These are phyloP conservation scores for Hypomesus transpacificus DNA, from an alignment of 2,113 vertebrate genomes.

Conservation along the genomic window DNA sequence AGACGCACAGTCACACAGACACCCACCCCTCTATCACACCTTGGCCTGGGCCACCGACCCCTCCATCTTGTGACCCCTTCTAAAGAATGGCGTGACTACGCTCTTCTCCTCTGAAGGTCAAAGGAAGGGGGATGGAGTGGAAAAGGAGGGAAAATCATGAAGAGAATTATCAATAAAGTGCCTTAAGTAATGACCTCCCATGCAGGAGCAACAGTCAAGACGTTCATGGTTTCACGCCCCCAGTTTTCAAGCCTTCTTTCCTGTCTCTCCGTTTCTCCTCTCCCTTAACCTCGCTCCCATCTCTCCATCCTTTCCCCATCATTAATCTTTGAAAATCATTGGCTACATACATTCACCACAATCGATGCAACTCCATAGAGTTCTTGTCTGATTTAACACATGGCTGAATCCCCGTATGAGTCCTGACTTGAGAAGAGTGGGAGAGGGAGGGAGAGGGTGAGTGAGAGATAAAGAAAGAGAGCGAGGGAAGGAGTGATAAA, in stretches of 20 bases:
- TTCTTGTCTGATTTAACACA: constrained; percentile 72
- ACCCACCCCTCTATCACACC: neutral
- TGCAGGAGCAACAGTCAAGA: constrained; percentile 42
- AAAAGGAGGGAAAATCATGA: constrained; percentile 51
- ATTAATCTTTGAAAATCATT: constrained; percentile 71
- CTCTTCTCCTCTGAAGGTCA: constrained; percentile 47
- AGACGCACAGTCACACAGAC: neutral
- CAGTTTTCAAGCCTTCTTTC: constrained; percentile 20
- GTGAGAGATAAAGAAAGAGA: neutral
- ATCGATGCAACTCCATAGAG: constrained; percentile 69
- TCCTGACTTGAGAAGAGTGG: constrained; percentile 48
- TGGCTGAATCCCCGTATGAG: constrained; percentile 62
- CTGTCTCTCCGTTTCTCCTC: constrained; percentile 21
- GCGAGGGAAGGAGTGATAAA: neutral
- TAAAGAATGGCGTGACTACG: constrained; percentile 27
- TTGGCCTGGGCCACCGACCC: constrained; percentile 4
- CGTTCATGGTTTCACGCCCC: constrained; percentile 39
- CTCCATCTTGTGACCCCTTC: constrained; percentile 47
- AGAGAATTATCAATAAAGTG: constrained; percentile 58
- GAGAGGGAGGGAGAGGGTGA: constrained; percentile 9
- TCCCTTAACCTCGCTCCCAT: constrained; percentile 48
- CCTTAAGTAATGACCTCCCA: constrained; percentile 65
- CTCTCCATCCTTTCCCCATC: constrained; percentile 25
- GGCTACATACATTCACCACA: constrained; percentile 68
- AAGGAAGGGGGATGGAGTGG: constrained; percentile 44